Evolutionary conservation across 2,113 vertebrate genomes (phyloP), one percentile per base, ranked within the genome.

Genomic region (Tor tambroides): DNA sequence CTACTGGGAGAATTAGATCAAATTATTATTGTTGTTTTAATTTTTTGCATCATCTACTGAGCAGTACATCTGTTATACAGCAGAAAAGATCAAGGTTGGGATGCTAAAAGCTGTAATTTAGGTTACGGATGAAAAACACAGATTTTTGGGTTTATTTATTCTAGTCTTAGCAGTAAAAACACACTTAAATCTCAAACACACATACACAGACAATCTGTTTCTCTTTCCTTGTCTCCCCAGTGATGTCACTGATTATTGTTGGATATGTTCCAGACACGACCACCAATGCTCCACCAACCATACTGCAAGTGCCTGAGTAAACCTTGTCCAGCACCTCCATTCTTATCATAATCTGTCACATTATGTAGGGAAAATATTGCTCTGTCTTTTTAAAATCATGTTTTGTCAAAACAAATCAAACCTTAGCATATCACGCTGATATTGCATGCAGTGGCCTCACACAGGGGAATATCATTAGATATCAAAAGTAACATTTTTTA

Each of bases 171-270:
- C 23, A 46, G 14, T 28, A 43, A 81, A 65, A 81, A 65, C 26
- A 51, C 56, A 19, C 38, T 41, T 51, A 56, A 56, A 79, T 28
- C n/a, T 77, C 43, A 69, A 49, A 69, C 38, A 71, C 43, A 35
- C 63, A 43, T n/a, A 26, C 23, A 17, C 21, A 80, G 4, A 69
- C 63, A 43, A 21, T 38, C 21, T 80, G 11, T 84, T 76, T 56
- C n/a, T 71, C 32, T 56, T 59, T 74, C 35, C 71, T 85, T 17
- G 28, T 26, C 7, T 38, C 49, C 30, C 32, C 41, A 54, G 51
- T 80, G 81, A 84, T 80, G 65, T 84, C 75, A 84, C 38, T 80
- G n/a, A 43, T 86, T 65, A 54, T 84, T 86, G 28, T 74, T 61
- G 85, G 84, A 85, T 38, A 35, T 46, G 11, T 56, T 82, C 75